Conservation (phyloP, 2,113 vertebrate species). For the Rhadina sibilatrix region DNA sequence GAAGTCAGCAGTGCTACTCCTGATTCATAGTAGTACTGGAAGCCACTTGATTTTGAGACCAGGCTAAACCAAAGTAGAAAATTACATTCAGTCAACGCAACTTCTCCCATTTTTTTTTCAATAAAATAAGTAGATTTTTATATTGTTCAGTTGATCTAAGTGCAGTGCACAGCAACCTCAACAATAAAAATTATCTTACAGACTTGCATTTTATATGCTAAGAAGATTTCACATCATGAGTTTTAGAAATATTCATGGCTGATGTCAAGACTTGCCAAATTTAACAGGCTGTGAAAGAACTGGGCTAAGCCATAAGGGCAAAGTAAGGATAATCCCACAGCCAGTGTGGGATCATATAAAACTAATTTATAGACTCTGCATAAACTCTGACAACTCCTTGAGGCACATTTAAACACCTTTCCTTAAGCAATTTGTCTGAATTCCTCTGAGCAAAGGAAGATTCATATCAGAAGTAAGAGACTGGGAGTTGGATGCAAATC, state of each 20-base stretch:
- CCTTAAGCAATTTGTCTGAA: neutral
- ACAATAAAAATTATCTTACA: neutral
- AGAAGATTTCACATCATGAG: neutral
- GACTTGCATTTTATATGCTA: neutral
- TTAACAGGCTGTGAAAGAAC: slow-evolving; percentile 7
- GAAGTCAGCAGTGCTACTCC: neutral
- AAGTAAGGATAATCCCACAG: neutral
- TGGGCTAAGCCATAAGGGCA: neutral
- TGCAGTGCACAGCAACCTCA: neutral
- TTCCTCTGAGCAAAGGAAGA: neutral
- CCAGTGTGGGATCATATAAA: neutral
- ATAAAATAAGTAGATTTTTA: neutral
- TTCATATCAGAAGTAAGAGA: neutral
- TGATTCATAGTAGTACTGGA: neutral
- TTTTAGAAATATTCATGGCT: slow-evolving; percentile 4
- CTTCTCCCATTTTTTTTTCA: neutral
- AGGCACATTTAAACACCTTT: neutral
- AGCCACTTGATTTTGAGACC: neutral
- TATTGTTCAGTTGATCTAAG: neutral
- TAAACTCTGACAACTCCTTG: neutral
- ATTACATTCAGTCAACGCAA: neutral
- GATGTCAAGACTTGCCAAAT: neutral
- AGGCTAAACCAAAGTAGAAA: neutral
- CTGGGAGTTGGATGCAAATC: neutral
- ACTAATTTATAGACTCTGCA: neutral